These are phyloP conservation scores for Andrena minutula DNA, from an alignment of 2,888 invertebrate species.

Conservation along the genomic window DNA sequence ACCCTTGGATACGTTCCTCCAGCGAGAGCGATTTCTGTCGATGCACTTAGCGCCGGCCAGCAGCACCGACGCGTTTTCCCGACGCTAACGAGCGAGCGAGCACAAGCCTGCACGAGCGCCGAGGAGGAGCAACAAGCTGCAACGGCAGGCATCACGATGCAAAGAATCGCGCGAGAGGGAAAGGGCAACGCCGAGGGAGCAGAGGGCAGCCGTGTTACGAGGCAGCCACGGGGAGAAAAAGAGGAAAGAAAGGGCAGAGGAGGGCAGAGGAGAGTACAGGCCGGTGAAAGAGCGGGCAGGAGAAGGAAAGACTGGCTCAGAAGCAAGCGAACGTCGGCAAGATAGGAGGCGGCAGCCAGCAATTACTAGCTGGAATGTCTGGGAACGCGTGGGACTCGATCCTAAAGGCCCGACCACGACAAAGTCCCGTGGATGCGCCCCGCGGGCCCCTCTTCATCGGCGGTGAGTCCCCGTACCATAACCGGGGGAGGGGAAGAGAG, in stretches of 20 bases:
- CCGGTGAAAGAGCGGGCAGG: constrained; percentile 35
- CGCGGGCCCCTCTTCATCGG: constrained; percentile 18
- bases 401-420: constrained; percentile 77
- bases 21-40: constrained; percentile 62
- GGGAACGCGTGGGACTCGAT: constrained; percentile 82
- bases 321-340: constrained; percentile 75
- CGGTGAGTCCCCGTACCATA: constrained; percentile 39
- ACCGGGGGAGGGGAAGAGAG: not conserved
- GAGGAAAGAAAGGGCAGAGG: constrained; percentile 5
- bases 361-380: constrained; percentile 83
- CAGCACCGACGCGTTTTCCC: constrained; percentile 52
- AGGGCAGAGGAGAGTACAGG: not conserved
- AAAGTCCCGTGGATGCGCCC: constrained; percentile 61
- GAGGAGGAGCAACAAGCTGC: constrained; percentile 55
- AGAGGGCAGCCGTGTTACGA: constrained; percentile 73
- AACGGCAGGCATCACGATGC: constrained; percentile 70
- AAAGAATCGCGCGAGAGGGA: constrained; percentile 69
- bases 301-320: constrained; percentile 65
- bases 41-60: constrained; percentile 54
- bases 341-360: constrained; percentile 81
- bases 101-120: constrained; percentile 10
- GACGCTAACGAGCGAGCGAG: constrained; percentile 65
- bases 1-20: constrained; percentile 31
- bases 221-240: constrained; percentile 53
- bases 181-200: constrained; percentile 71